Base-by-base conservation (phyloP, 2,888 invertebrate species). In the Ceramica pisi region DNA sequence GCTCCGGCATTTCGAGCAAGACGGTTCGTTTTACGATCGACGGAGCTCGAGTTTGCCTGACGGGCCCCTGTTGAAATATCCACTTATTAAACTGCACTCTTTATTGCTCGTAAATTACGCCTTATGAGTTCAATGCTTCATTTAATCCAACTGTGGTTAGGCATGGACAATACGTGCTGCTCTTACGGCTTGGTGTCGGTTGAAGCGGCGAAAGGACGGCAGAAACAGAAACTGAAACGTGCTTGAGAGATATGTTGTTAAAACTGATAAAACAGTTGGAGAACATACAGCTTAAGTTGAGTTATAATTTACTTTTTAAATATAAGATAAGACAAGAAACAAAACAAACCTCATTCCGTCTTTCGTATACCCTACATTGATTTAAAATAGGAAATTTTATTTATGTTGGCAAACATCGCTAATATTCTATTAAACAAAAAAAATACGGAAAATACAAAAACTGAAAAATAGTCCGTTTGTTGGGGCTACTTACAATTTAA, bases 111-210 rank as follows among this genome's bases (percentile, higher is more conserved):
- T 94, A 93, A 94, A 93, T 93, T 90, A 88, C 83, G 84, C 74
- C 87, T 93, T 92, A 92, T 91, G 92, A 91, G 94, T 93, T 92
- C 92, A 92, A 90, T 89, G 93, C 91, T 92, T 92, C 90, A 86
- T 87, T 90, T 90, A 89, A 91, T 90, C 88, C 86, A 76, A 80
- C 78, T 84, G 85, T 86, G 86, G 86, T 85, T 87, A 84, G 64
- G 48, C 65, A 85, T 86, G 81, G 80, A 83, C 80, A 83, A 80
- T 82, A 83, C 87, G 85, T 81, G 80, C 80, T 71, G 73, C 83
- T 85, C 70, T 77, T 70, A 67, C 60, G 60, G 61, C 41, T 51
- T 51, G 67, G 73, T 62, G 63, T 46, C 55, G 50, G 61, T 48
- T 55, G 38, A 44, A 55, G 61, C 57, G 76, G 51, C 59, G 57